phyloP scores from a whole-genome alignment of 2,888 invertebrate genomes.

The Ferdinandea cuprea region DNA sequence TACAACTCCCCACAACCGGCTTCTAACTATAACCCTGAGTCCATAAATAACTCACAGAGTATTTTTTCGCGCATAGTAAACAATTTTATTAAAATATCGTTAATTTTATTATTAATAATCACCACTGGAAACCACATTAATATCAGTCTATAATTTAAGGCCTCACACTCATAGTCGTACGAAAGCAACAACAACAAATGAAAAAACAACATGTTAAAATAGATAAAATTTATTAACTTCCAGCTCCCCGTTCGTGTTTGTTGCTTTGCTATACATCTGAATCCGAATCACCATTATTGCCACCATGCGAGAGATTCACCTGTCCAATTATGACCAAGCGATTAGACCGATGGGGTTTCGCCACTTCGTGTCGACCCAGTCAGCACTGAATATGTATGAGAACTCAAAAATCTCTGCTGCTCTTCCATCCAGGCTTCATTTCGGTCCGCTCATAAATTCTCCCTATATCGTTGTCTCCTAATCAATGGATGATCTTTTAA shows the following conservation, averaged over 20 bases:
- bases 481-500: slow-evolving; percentile 45
- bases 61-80: slow-evolving; percentile 24
- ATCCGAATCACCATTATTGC: slow-evolving; percentile 34
- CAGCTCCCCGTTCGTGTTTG: slow-evolving; percentile 42
- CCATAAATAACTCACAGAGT: slow-evolving; percentile 10
- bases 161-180: not conserved
- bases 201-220: slow-evolving; percentile 30
- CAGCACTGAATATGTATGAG: slow-evolving; percentile 30
- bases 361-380: too few species aligned
- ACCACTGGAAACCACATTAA: slow-evolving; percentile 32
- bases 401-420: too few species aligned
- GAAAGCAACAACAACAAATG: not conserved
- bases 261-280: not conserved
- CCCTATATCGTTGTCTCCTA: slow-evolving; percentile 35
- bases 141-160: slow-evolving; percentile 15
- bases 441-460: slow-evolving; percentile 48
- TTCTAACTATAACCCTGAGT: not conserved
- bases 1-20: not conserved
- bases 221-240: slow-evolving; percentile 41
- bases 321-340: slow-evolving; percentile 37
- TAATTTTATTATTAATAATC: slow-evolving; percentile 32
- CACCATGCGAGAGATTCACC: slow-evolving; percentile 39
- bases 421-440: not conserved
- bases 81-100: slow-evolving; percentile 8
- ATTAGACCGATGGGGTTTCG: slow-evolving; percentile 22